Conservation (phyloP, 1,140 invertebrate species). For the Episyrphus balteatus region DNA sequence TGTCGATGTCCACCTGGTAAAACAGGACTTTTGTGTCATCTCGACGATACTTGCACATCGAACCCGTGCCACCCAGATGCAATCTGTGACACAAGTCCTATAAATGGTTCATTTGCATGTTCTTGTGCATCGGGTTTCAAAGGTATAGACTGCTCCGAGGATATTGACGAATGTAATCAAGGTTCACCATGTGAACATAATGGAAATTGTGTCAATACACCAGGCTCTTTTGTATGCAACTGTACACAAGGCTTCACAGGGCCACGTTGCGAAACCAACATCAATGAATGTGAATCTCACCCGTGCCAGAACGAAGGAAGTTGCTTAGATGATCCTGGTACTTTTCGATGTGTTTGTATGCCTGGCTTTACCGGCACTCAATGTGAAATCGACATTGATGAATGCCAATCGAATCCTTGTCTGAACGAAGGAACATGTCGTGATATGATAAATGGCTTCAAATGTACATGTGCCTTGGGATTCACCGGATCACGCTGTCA, state of each 20-base stretch:
- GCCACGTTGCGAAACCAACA: slow-evolving; percentile 80
- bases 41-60: slow-evolving; percentile 93
- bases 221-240: slow-evolving; percentile 84
- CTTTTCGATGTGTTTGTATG: slow-evolving; percentile 92
- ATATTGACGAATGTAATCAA: slow-evolving; percentile 92
- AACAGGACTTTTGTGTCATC: slow-evolving; percentile 85
- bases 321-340: slow-evolving; percentile 88
- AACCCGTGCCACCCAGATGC: slow-evolving; percentile 90
- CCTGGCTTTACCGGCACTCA: slow-evolving; percentile 85
- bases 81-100: slow-evolving; percentile 90
- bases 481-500: slow-evolving; percentile 78
- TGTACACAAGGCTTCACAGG: slow-evolving; percentile 87
- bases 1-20: slow-evolving; percentile 93
- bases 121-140: slow-evolving; percentile 86
- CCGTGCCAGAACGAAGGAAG: slow-evolving; percentile 91
- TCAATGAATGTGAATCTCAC: slow-evolving; percentile 91
- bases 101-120: slow-evolving; percentile 88
- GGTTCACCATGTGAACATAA: slow-evolving; percentile 87
- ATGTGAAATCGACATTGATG: slow-evolving; percentile 85
- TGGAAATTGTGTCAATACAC: slow-evolving; percentile 88
- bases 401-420: slow-evolving; percentile 80
- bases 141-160: slow-evolving; percentile 81
- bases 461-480: slow-evolving; percentile 73
- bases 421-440: slow-evolving; percentile 75
- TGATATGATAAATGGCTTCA: slow-evolving; percentile 77